Evolutionary conservation across 2,888 invertebrate genomes (phyloP).

Genomic region (Lapara coniferarum): DNA sequence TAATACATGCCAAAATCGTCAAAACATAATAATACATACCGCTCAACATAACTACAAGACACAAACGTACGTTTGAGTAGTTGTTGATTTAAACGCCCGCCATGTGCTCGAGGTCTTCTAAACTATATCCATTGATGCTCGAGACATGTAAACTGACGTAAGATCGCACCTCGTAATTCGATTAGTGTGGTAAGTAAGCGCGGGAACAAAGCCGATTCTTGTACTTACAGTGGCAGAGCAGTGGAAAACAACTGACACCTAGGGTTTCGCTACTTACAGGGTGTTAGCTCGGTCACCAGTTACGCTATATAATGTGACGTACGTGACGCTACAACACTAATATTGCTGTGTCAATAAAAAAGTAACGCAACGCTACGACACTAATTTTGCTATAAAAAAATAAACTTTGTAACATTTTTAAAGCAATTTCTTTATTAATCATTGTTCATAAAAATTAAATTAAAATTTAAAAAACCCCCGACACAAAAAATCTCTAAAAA

Average conservation of each 20-base stretch:
- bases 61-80: too few species aligned
- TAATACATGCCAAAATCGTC: too few species aligned
- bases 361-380: background rate
- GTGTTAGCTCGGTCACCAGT: conserved; percentile 38
- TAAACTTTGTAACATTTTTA: too few species aligned
- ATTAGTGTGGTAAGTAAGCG: conserved; percentile 67
- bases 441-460: too few species aligned
- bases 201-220: conserved; percentile 70
- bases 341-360: background rate
- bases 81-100: too few species aligned
- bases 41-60: too few species aligned
- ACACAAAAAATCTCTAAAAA: too few species aligned
- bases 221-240: conserved; percentile 58
- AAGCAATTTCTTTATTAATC: too few species aligned
- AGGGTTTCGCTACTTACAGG: conserved; percentile 68
- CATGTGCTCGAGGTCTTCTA: too few species aligned
- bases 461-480: too few species aligned
- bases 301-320: background rate
- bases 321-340: background rate
- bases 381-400: too few species aligned
- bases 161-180: conserved; percentile 57
- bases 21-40: too few species aligned
- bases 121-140: conserved; percentile 12
- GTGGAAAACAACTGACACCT: conserved; percentile 66
- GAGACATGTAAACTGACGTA: conserved; percentile 41